Conservation (phyloP, 2,888 invertebrate species). For the Hydropsyche betteni region DNA sequence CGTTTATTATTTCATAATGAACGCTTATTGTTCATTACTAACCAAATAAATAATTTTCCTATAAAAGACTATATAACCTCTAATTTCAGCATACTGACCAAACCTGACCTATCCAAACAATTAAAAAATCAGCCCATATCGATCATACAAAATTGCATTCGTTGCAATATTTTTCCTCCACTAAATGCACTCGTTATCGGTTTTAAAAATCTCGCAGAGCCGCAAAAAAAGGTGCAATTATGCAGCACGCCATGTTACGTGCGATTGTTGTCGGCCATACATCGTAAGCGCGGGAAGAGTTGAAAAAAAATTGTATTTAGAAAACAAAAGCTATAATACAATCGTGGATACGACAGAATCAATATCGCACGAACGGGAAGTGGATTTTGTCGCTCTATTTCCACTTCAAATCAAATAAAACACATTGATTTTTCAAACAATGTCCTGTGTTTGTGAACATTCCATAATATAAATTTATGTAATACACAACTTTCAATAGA, state of each 20-base stretch:
- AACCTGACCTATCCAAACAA: too few species aligned
- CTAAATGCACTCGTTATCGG: conserved; percentile 13
- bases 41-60: too few species aligned
- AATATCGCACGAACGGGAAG: neutral
- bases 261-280: neutral
- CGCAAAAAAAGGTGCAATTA: conserved; percentile 8
- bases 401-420: neutral
- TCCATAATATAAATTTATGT: too few species aligned
- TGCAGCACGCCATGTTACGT: conserved; percentile 38
- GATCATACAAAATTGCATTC: neutral
- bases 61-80: too few species aligned
- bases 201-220: conserved; percentile 1
- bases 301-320: conserved; percentile 3
- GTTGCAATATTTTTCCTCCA: neutral
- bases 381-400: neutral
- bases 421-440: too few species aligned
- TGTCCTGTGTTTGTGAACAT: too few species aligned
- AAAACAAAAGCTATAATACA: neutral
- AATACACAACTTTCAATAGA: too few species aligned
- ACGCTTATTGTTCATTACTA: too few species aligned
- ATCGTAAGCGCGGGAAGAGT: conserved; percentile 1
- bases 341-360: neutral
- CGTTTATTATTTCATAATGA: too few species aligned
- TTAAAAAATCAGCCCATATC: neutral
- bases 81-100: too few species aligned